phyloP scores from a whole-genome alignment of 2,797 vertebrate species.

The Rhinoraja longicauda region DNA sequence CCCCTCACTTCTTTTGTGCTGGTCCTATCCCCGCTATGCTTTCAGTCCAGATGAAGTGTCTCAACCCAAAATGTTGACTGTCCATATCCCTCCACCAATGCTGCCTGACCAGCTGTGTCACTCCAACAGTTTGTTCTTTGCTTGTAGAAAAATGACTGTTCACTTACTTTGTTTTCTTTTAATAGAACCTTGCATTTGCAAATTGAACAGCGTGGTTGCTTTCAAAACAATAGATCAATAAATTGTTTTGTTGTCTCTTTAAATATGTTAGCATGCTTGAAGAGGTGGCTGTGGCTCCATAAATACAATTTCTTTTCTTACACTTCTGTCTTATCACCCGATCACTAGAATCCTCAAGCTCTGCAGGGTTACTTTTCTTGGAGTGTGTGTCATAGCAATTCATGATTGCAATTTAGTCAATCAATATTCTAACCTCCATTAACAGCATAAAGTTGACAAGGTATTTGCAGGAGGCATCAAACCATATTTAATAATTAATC shows the following conservation, averaged over 20 bases:
- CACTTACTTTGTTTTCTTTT: background rate
- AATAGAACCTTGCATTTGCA: background rate
- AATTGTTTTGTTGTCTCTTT: background rate
- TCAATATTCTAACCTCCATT: background rate
- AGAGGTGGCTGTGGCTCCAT: background rate
- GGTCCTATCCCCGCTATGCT: too few species aligned
- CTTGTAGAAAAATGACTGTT: background rate
- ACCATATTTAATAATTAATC: background rate
- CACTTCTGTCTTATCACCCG: background rate
- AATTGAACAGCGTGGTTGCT: background rate
- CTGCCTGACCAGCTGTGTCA: too few species aligned
- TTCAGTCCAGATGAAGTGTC: too few species aligned
- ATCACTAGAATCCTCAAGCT: background rate
- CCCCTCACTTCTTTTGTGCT: too few species aligned
- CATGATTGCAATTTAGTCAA: background rate
- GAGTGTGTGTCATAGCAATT: too few species aligned
- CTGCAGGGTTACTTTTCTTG: background rate
- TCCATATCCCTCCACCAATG: too few species aligned
- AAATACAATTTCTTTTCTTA: background rate
- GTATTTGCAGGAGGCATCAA: background rate
- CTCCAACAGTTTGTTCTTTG: too few species aligned
- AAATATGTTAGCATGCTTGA: background rate
- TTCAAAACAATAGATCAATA: background rate
- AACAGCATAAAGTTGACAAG: conserved; percentile 7
- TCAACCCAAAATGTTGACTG: too few species aligned